A percentile compares a stretch with the other conserved stretches of the same genome.
Conservation (phyloP, 2,888 invertebrate species). For the Caradrina kadenii region DNA sequence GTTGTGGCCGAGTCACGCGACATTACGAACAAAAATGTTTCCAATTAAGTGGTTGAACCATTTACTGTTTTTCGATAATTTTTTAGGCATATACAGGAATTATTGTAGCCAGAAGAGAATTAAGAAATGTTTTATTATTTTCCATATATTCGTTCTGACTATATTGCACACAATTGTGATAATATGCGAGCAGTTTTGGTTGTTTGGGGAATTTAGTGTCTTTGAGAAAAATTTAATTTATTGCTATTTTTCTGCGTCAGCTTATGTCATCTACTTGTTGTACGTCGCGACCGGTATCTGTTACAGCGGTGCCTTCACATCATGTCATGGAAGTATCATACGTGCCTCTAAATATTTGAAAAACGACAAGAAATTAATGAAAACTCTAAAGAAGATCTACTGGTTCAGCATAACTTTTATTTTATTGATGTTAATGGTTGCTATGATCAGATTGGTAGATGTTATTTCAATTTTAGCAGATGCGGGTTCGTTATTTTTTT, state of each 20-base stretch:
- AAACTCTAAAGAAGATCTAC: neutral
- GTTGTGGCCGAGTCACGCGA: neutral
- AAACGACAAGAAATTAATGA: neutral
- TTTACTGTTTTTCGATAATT: conserved; percentile 12
- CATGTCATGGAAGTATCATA: neutral
- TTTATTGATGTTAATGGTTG: neutral
- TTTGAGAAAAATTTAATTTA: neutral
- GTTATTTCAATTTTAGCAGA: neutral
- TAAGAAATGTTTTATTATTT: conserved; percentile 4
- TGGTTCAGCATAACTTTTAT: neutral
- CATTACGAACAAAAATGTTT: neutral
- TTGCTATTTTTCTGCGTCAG: neutral
- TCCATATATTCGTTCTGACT: conserved; percentile 2
- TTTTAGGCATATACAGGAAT: conserved; percentile 20
- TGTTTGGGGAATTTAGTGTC: neutral
- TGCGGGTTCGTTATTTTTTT: neutral
- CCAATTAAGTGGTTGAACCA: neutral
- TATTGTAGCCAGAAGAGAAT: neutral
- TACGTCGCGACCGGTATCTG: neutral
- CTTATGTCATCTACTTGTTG: neutral
- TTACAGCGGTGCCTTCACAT: conserved; percentile 11
- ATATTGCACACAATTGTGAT: neutral
- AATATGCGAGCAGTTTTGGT: neutral
- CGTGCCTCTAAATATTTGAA: neutral
- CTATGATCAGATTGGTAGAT: neutral